Percentiles rank a stretch among this genome's conserved stretches.
phyloP scores from a whole-genome alignment of 2,113 vertebrate genomes.

The Terrapene triunguis region DNA sequence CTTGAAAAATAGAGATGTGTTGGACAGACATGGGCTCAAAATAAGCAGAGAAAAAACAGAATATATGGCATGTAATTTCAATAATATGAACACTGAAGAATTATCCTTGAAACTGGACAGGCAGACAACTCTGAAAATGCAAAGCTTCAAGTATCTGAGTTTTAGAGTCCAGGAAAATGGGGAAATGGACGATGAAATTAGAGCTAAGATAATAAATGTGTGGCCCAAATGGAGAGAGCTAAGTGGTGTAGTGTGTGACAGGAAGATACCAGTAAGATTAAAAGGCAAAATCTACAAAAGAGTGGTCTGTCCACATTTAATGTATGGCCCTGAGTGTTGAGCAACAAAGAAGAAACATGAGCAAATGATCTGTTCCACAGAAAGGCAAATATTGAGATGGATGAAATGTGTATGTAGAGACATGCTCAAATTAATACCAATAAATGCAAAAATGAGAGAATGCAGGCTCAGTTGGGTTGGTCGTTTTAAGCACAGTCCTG shows the following conservation, averaged over 20 bases:
- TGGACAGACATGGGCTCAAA: background rate
- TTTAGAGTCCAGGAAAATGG: background rate
- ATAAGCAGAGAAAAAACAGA: background rate
- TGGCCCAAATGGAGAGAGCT: background rate
- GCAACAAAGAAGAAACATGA: too few relatives aligned
- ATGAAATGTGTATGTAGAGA: too few relatives aligned
- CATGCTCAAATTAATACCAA: too few relatives aligned
- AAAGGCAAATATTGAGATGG: too few relatives aligned
- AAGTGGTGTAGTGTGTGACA: background rate
- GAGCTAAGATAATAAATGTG: background rate
- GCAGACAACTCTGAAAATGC: background rate
- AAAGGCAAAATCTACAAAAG: background rate
- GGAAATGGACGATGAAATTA: background rate
- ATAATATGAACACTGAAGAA: background rate
- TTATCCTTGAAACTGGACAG: background rate
- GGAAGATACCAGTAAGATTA: background rate
- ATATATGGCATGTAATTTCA: background rate
- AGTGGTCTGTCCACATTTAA: too few relatives aligned
- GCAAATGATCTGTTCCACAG: too few relatives aligned
- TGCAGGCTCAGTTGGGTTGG: too few relatives aligned
- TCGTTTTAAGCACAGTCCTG: too few relatives aligned
- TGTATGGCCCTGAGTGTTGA: too few relatives aligned
- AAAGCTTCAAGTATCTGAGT: background rate
- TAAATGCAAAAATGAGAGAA: too few relatives aligned
- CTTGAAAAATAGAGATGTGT: too few relatives aligned